These are phyloP conservation scores for Petrosia ficiformis DNA, from an alignment of 37 sponge, comb jelly and placozoan genomes.

Conservation along the genomic window DNA sequence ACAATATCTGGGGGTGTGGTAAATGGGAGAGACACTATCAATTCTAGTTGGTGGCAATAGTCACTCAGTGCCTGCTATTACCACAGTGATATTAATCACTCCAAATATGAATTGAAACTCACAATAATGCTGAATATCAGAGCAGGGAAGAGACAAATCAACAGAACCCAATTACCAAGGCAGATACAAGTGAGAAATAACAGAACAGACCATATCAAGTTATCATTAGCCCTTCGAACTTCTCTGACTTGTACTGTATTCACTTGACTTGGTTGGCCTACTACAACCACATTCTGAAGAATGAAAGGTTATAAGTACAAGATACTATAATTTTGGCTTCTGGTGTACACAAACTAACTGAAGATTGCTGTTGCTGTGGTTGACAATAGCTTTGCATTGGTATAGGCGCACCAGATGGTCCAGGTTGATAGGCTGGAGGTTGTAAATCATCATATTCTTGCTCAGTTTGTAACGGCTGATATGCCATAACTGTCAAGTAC, in stretches of 20 bases:
- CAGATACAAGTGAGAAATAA: not conserved
- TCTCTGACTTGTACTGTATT: not conserved
- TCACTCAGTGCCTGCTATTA: too few species aligned
- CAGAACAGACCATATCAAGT: not conserved
- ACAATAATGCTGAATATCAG: not conserved
- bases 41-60: too few species aligned
- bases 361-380: not conserved
- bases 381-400: not conserved
- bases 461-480: too few species aligned
- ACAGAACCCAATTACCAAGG: not conserved
- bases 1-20: too few species aligned
- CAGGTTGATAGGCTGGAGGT: too few species aligned
- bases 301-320: not conserved
- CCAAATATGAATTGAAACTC: too few species aligned
- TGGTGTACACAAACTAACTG: not conserved
- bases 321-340: not conserved
- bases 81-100: too few species aligned
- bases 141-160: not conserved
- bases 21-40: too few species aligned
- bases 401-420: not conserved
- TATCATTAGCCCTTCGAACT: not conserved
- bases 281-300: slow-evolving; percentile 19
- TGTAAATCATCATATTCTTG: too few species aligned
- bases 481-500: too few species aligned
- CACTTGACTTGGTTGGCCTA: slow-evolving; percentile 6